These are phyloP conservation scores for Brachyalestes nurse DNA, from an alignment of 2,797 vertebrate genomes.

Conservation along the genomic window DNA sequence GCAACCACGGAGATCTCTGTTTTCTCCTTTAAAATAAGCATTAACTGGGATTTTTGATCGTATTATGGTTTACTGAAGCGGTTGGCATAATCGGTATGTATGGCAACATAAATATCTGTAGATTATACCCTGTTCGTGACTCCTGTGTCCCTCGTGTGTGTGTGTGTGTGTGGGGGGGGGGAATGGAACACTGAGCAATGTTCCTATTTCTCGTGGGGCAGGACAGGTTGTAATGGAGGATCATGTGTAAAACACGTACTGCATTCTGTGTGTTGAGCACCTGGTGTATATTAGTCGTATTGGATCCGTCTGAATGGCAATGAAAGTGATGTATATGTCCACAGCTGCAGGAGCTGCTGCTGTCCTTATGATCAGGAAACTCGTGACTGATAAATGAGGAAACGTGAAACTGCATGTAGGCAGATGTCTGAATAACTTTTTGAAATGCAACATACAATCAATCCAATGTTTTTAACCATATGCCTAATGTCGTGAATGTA, in stretches of 20 bases:
- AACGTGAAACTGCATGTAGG: neutral
- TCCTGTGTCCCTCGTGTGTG: neutral
- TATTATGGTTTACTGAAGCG: neutral
- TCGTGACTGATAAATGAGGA: constrained; percentile 46
- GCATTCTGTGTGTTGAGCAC: neutral
- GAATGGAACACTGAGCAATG: neutral
- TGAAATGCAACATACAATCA: neutral
- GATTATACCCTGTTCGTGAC: constrained; percentile 24
- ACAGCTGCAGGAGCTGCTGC: neutral
- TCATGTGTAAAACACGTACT: too few species aligned
- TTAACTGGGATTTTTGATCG: neutral
- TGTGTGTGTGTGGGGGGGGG: neutral
- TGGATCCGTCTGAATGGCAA: neutral
- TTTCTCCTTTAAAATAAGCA: constrained; percentile 6
- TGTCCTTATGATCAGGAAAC: constrained; percentile 26
- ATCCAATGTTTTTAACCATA: neutral
- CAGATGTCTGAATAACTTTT: neutral
- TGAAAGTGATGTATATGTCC: neutral
- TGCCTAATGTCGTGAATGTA: too few species aligned
- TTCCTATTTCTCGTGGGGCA: neutral
- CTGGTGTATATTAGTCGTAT: neutral
- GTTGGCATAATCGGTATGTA: constrained; percentile 25
- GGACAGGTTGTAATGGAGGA: neutral
- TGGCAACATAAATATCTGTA: neutral
- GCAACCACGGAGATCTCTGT: constrained; percentile 36